phyloP scores from a whole-genome alignment of 2,113 vertebrate genomes.

The Pelvicachromis taeniatus region DNA sequence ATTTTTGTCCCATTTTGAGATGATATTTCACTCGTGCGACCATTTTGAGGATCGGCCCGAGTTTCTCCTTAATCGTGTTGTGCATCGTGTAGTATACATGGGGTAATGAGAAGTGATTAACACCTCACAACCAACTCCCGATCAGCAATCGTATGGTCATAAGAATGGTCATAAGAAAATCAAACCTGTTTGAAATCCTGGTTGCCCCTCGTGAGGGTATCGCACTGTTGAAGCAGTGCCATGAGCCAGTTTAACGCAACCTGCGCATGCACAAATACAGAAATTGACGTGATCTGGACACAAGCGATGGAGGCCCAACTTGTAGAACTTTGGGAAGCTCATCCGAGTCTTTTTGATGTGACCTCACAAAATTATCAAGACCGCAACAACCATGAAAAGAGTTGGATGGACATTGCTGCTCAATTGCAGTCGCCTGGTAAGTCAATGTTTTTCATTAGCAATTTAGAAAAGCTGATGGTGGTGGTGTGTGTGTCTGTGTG shows the following conservation, averaged over 20 bases:
- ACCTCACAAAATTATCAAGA: not conserved
- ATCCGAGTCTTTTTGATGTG: too few relatives aligned
- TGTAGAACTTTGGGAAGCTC: not conserved
- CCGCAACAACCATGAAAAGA: not conserved
- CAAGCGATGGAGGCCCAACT: not conserved
- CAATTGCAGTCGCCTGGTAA: not conserved
- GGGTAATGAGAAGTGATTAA: not conserved
- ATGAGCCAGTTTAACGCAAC: not conserved
- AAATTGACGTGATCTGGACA: not conserved
- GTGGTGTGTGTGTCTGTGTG: not conserved
- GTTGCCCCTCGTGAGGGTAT: not conserved
- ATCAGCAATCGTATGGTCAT: not conserved
- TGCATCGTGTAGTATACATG: not conserved
- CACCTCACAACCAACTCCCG: not conserved
- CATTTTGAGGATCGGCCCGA: not conserved
- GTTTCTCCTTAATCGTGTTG: not conserved
- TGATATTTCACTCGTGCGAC: not conserved
- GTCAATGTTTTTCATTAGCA: not conserved
- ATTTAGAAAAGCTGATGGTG: not conserved
- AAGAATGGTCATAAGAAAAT: not conserved
- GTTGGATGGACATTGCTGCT: not conserved
- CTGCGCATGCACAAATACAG: not conserved
- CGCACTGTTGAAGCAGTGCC: too few relatives aligned
- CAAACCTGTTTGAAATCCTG: not conserved
- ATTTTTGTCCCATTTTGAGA: not conserved